Base-by-base conservation (phyloP, 2,797 vertebrate species). In the Hyperoplus immaculatus region DNA sequence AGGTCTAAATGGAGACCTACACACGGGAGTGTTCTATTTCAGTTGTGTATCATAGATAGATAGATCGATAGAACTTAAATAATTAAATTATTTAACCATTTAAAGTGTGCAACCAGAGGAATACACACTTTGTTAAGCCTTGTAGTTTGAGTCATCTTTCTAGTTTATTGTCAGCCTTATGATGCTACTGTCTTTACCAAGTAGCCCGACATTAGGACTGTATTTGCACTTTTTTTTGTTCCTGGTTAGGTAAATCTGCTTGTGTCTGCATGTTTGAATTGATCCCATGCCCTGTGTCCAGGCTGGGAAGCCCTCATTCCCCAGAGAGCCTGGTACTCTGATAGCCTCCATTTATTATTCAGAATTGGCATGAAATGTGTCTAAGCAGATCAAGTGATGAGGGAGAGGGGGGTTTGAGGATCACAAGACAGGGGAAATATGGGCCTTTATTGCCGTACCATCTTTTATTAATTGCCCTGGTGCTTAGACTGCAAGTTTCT, bases 401-500 rank as follows among this genome's bases (percentile, higher is more conserved):
- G 63, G 87, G 71, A 47, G 72, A 47, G 72, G 78, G 21, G 29
- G 69, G 12, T 61, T 55, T 72, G 78, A n/a, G 75, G 59, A 69
- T 76, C 54, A 47, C 46, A 54, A 76, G 84, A 75, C 41, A 13
- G 69, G 79, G 77, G 81, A 76, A 77, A 87, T 86, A 77, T 79
- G 72, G 72, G 86, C 85, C 87, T 88, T 92, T 93, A 92, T 93
- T 87, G 78, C 80, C 12, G 61, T 66, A 41, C 72, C 89, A 94
- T 95, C 90, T 94, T 94, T 95, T 94, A 95, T 95, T 95, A 95
- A 95, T 94, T 94, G 90, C 87, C 84, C 84, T 72, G 85, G 89
- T 92, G 88, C 91, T 87, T 82, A 87, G 90, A 90, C 83, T 78
- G 89, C 59, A 77, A 90, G 87, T 87, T 92, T 93, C 91, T 93